Evolutionary conservation across 1,140 invertebrate species (phyloP), one percentile per base, ranked within the genome.

Genomic region (Drosophila busckii): DNA sequence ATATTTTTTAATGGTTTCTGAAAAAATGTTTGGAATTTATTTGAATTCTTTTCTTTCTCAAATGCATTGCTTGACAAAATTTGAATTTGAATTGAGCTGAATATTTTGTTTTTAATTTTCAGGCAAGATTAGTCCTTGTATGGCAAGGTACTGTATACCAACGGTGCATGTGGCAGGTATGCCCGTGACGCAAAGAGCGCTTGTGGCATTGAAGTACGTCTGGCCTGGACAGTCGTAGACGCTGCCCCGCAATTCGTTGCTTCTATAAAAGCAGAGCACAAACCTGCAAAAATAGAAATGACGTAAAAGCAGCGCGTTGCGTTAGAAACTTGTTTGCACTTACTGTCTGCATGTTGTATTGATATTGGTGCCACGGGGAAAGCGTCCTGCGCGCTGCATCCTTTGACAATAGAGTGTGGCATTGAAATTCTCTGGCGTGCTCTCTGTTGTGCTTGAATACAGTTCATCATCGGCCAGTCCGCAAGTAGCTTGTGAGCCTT

Each of bases 281-380:
- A 63, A 69, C 8, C 66, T 69, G 4, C 3, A 41, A 13, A 3
- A 28, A 5, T 6, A 3, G 17, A 4, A 4, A 25, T 13, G 2
- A n/a, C n/a, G 17, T 20, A 3, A 12, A n/a, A 6, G 1, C 2
- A 22, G 3, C 1, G 10, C 7, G n/a, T n/a, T n/a, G n/a, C n/a
- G n/a, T 15, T 1, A 7, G 23, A 45, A 2, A 12, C n/a, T n/a
- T n/a, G n/a, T n/a, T n/a, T n/a, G n/a, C n/a, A 69, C 56, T 55
- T n/a, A 69, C 65, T 69, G 44, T 25, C 23, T 55, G 40, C 66
- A 69, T 8, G 56, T 69, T 9, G 56, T 69, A 2, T 25, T 49
- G 0, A 62, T 22, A 10, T 23, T 10, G 1, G 25, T 42, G 50
- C 66, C 66, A 23, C 50, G 56, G 12, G 66, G 66, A 52, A 26